phyloP scores from a whole-genome alignment of 2,113 vertebrate species.

The Osmerus mordax region DNA sequence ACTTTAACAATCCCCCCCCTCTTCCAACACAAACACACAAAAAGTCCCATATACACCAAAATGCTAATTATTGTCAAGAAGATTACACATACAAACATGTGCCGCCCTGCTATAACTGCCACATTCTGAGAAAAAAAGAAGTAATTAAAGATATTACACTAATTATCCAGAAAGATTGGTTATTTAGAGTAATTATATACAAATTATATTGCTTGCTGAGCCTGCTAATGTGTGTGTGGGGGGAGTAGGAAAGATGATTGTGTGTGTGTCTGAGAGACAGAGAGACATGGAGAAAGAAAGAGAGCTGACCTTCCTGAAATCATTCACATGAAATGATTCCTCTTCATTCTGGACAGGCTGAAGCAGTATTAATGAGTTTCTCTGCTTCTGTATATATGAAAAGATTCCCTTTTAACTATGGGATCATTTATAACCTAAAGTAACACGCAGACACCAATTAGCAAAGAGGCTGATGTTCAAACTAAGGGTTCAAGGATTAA shows the following conservation, averaged over 20 bases:
- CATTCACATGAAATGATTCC: slow-evolving; percentile 16
- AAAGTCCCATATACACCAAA: not conserved
- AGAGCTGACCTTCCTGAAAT: slow-evolving; percentile 26
- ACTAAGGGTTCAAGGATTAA: slow-evolving; percentile 1
- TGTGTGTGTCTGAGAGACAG: too few relatives aligned
- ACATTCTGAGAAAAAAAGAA: slow-evolving; percentile 21
- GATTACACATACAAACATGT: slow-evolving; percentile 7
- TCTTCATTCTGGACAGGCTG: slow-evolving; percentile 25
- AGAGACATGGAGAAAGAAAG: too few relatives aligned
- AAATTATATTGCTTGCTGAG: slow-evolving; percentile 28
- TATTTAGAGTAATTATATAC: slow-evolving; percentile 32
- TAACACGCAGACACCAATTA: slow-evolving; percentile 39
- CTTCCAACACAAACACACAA: not conserved
- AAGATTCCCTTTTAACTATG: slow-evolving; percentile 18
- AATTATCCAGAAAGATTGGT: slow-evolving; percentile 36
- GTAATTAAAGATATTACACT: slow-evolving; percentile 46
- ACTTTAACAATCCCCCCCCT: not conserved
- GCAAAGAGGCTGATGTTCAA: not conserved
- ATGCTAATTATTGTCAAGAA: not conserved
- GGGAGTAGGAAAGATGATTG: too few relatives aligned
- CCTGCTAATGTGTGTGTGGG: slow-evolving; percentile 23
- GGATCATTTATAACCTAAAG: slow-evolving; percentile 16
- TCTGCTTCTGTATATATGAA: slow-evolving; percentile 3
- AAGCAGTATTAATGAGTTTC: slow-evolving; percentile 45
- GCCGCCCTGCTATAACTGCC: slow-evolving; percentile 17